Evolutionary conservation across 2,797 vertebrate species (phyloP).

Genomic region (Eospalax fontanierii): DNA sequence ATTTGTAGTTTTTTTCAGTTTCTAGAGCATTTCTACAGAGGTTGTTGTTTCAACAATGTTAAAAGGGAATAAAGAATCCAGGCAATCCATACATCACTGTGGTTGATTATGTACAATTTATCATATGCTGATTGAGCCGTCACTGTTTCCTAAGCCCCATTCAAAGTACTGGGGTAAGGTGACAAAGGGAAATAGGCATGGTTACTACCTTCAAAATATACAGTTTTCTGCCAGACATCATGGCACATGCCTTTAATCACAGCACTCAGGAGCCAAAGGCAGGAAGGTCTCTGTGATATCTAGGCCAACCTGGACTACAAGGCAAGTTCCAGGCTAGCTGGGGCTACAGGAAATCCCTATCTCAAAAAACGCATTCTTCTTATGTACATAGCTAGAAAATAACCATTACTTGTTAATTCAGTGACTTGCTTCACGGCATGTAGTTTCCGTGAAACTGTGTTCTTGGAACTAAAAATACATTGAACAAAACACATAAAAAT

Average conservation of each 20-base stretch:
- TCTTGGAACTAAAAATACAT: constrained; percentile 1
- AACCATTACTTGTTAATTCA: constrained; percentile 3
- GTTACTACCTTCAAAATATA: not conserved
- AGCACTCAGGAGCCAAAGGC: too few relatives aligned
- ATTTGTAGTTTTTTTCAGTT: constrained; percentile 34
- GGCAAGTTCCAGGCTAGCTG: too few relatives aligned
- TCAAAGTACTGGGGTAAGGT: constrained; percentile 55
- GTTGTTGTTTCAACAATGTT: constrained; percentile 30
- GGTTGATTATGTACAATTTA: not conserved
- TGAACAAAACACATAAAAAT: not conserved
- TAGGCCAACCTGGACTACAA: too few relatives aligned
- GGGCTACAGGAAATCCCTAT: too few relatives aligned
- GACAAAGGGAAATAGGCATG: not conserved
- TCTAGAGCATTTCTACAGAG: not conserved
- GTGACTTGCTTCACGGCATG: not conserved
- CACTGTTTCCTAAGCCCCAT: not conserved
- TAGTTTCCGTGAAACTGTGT: not conserved
- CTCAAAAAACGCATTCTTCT: not conserved
- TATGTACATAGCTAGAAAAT: constrained; percentile 15
- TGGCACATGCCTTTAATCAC: too few relatives aligned
- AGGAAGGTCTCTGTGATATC: too few relatives aligned
- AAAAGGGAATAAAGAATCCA: not conserved
- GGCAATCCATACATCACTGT: constrained; percentile 7
- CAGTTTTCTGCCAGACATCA: not conserved
- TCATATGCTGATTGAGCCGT: not conserved